Evolutionary conservation across 2,888 invertebrate species (phyloP).

Genomic region (Dryocosmus kuriphilus): DNA sequence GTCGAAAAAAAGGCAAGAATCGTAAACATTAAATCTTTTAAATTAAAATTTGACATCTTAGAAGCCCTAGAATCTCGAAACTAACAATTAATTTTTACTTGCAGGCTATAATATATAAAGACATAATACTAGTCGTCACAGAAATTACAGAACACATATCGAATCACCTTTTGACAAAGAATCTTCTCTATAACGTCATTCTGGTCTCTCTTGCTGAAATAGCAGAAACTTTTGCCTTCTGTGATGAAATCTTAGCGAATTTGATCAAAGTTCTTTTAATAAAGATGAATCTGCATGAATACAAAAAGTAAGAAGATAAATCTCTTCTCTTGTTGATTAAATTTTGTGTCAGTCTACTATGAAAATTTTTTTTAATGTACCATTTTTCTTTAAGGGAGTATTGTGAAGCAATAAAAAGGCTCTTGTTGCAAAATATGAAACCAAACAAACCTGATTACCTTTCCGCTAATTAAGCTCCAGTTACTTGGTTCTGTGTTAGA

Average conservation of each 20-base stretch:
- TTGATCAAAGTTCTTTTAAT: constrained; percentile 63
- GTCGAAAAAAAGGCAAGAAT: constrained; percentile 61
- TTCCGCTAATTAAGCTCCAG: constrained; percentile 63
- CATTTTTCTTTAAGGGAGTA: constrained; percentile 55
- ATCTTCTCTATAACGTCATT: constrained; percentile 65
- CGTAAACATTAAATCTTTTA: too few species aligned
- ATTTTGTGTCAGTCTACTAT: background rate
- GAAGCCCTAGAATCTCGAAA: constrained; percentile 6
- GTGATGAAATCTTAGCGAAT: constrained; percentile 61
- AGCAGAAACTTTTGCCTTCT: constrained; percentile 56
- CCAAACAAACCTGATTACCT: constrained; percentile 53
- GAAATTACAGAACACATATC: constrained; percentile 64
- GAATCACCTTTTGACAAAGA: constrained; percentile 60
- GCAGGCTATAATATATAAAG: constrained; percentile 67
- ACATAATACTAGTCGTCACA: constrained; percentile 63
- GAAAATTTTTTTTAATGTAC: constrained; percentile 18
- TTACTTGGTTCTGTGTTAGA: constrained; percentile 61
- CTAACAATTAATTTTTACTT: constrained; percentile 45
- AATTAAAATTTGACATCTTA: constrained; percentile 19
- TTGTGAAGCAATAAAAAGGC: constrained; percentile 61
- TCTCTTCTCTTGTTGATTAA: background rate
- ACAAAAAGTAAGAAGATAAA: constrained; percentile 60
- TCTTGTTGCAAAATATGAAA: constrained; percentile 66
- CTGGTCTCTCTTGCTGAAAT: constrained; percentile 61
- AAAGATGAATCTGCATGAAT: constrained; percentile 56